Evolutionary conservation across 2,888 invertebrate species (phyloP), one percentile per base, ranked within the genome.

Genomic region (Cantharis lateralis): DNA sequence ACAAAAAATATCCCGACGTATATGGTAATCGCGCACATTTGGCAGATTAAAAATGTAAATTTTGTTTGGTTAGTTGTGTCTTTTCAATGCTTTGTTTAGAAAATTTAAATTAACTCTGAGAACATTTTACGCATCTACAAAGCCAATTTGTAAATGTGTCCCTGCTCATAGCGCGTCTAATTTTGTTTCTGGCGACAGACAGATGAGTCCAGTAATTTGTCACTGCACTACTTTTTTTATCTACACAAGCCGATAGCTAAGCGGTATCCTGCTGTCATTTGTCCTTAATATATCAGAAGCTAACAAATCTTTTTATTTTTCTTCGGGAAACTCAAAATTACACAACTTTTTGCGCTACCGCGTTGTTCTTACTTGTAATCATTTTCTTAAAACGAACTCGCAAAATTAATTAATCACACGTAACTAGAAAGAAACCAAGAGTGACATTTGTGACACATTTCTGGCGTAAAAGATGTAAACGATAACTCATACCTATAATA

Each of bases 201-300:
- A 77, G 76, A 76, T 78, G 78, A 76, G 75, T 74, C 74, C 62
- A 72, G 76, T 71, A 80, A 80, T 80, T 80, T 80, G 80, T 80
- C 80, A 79, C 79, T 32, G 77, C 15, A 68, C 68, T 76, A 78
- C 78, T 80, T 79, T 76, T n/a, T 78, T 80, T 76, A 77, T 80
- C 78, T 75, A 62, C 71, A 75, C 69, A 66, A 71, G 62, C 75
- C 75, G 77, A 79, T 78, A 78, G 78, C 72, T 76, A 78, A 76
- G 74, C 70, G 73, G 72, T 70, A 70, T 74, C 77, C 77, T 74
- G 66, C 69, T 71, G 77, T 79, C 79, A 79, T 79, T 79, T 76
- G 79, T 77, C 75, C 72, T 70, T 76, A 76, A 79, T 75, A 78
- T 78, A 75, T 78, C 78, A 78, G 68, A 68, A 78, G 70, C 72